phyloP scores from a whole-genome alignment of 1,140 invertebrate species.

The Euura saliciscinereae region DNA sequence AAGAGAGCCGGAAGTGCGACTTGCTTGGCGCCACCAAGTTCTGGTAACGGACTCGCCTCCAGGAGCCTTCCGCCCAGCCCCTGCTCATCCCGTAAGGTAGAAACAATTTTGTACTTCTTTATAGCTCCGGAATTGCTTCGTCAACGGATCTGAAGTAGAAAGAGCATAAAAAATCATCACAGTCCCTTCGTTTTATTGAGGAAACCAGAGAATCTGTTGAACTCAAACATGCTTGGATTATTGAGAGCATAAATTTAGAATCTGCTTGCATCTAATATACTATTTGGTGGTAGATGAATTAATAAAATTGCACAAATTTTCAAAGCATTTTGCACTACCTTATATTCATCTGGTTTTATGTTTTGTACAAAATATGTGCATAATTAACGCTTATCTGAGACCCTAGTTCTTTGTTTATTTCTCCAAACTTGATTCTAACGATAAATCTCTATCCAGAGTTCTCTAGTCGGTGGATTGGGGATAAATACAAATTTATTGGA shows the following conservation, averaged over 20 bases:
- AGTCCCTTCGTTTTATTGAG: background rate
- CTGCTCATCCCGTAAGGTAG: constrained; percentile 69
- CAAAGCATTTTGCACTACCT: too few species aligned
- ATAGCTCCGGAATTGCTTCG: background rate
- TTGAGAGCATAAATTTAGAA: too few species aligned
- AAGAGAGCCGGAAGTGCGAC: constrained; percentile 68
- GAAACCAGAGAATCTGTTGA: too few species aligned
- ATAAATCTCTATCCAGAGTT: constrained; percentile 46
- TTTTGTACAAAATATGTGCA: too few species aligned
- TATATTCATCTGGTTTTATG: too few species aligned
- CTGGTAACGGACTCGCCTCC: constrained; percentile 62
- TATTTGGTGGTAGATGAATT: too few species aligned
- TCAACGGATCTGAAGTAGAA: background rate
- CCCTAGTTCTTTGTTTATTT: background rate
- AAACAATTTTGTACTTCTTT: constrained; percentile 22
- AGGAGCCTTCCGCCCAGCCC: constrained; percentile 80
- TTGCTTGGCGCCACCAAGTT: constrained; percentile 64
- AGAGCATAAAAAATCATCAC: background rate
- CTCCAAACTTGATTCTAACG: background rate
- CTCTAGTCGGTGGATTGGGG: constrained; percentile 54
- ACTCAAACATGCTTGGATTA: too few species aligned
- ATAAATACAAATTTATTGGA: constrained; percentile 58
- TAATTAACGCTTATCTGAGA: background rate
- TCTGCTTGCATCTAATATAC: too few species aligned
- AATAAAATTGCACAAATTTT: too few species aligned